These are phyloP conservation scores for Altica lythri DNA, from an alignment of 2,888 invertebrate species.

Conservation along the genomic window DNA sequence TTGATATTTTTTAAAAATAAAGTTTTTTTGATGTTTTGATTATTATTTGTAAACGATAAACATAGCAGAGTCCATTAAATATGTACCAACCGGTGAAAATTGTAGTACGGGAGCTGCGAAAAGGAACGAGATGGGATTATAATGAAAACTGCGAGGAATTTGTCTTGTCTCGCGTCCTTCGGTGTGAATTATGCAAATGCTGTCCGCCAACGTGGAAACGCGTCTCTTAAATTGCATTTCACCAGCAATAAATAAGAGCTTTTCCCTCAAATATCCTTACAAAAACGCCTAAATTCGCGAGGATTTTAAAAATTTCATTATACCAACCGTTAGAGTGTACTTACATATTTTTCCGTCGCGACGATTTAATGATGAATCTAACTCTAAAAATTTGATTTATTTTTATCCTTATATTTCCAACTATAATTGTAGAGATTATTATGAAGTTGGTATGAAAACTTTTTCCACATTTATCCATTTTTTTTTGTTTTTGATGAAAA, in stretches of 20 bases:
- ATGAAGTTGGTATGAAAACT: no score
- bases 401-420: no score
- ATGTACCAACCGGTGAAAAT: constrained; percentile 50
- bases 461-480: no score
- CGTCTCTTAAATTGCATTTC: constrained; percentile 54
- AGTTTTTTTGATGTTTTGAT: no score
- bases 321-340: constrained; percentile 32
- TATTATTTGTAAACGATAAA: constrained; percentile 51
- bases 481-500: no score
- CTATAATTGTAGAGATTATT: no score
- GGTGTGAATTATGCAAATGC: constrained; percentile 55
- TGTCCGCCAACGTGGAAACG: constrained; percentile 53
- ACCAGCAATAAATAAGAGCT: constrained; percentile 50
- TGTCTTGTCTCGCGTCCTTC: constrained; percentile 51
- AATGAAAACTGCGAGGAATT: constrained; percentile 55
- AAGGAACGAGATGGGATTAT: constrained; percentile 52
- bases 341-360: constrained; percentile 15
- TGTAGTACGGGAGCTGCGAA: constrained; percentile 23
- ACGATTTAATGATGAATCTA: background rate
- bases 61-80: constrained; percentile 52
- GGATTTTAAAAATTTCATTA: constrained; percentile 39
- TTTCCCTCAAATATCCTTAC: constrained; percentile 39
- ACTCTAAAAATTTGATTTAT: no score
- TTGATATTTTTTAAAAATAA: no score
- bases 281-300: constrained; percentile 36